phyloP scores from a whole-genome alignment of 2,113 vertebrate genomes.

The Paraplagusia blochii region DNA sequence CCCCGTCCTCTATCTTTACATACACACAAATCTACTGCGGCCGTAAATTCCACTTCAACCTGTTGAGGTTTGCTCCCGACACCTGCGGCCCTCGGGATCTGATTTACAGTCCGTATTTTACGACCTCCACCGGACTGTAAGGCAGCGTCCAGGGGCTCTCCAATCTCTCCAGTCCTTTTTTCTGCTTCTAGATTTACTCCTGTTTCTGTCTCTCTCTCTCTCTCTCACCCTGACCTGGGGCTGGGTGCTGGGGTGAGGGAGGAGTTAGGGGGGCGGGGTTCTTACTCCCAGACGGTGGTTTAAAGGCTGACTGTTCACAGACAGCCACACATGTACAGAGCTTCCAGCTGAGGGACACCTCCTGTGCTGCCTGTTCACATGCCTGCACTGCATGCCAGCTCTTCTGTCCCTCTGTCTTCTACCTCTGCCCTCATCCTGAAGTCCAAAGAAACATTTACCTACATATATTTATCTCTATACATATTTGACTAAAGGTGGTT shows the following conservation, averaged over 20 bases:
- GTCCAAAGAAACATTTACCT: neutral
- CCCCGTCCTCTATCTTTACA: neutral
- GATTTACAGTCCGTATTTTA: slow-evolving; percentile 47
- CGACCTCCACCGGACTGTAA: slow-evolving; percentile 31
- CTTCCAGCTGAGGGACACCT: slow-evolving; percentile 67
- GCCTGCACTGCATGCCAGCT: slow-evolving; percentile 80
- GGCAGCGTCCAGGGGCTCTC: slow-evolving; percentile 40
- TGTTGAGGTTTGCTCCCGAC: slow-evolving; percentile 60
- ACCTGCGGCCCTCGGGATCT: slow-evolving; percentile 31
- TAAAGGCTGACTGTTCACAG: slow-evolving; percentile 52
- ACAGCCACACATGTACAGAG: slow-evolving; percentile 48
- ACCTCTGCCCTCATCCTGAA: slow-evolving; percentile 27
- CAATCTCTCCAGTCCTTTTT: slow-evolving; percentile 1
- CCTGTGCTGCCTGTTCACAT: slow-evolving; percentile 75
- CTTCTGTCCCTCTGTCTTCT: slow-evolving; percentile 66
- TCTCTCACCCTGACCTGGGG: slow-evolving; percentile 52
- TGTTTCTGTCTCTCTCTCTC: slow-evolving; percentile 63
- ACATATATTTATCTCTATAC: neutral
- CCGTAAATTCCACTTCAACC: slow-evolving; percentile 5
- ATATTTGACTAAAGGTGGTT: slow-evolving; percentile 33
- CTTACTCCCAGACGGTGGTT: slow-evolving; percentile 44
- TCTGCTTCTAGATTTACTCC: slow-evolving; percentile 54
- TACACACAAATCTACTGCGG: neutral
- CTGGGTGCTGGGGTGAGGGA: too few species aligned
- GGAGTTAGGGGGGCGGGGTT: too few species aligned